phyloP scores from a whole-genome alignment of 2,113 vertebrate genomes.

The Phasianus colchicus region DNA sequence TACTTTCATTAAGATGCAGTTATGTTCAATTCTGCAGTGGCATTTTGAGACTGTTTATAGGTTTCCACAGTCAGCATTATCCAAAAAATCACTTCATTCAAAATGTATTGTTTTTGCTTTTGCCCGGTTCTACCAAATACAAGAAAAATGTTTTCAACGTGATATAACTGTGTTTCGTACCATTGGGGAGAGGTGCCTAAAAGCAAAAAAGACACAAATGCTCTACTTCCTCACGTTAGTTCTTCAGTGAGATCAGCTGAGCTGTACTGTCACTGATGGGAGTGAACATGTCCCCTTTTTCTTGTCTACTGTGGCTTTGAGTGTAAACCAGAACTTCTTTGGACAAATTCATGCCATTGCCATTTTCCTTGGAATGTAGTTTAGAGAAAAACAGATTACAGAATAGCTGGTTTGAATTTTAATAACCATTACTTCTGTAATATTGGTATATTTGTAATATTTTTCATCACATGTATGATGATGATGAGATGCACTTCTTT shows the following conservation, averaged over 20 bases:
- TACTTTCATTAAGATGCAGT: not conserved
- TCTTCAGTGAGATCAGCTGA: not conserved
- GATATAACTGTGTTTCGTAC: not conserved
- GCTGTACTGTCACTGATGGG: not conserved
- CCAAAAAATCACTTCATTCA: not conserved
- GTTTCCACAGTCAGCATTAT: not conserved
- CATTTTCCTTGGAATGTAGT: not conserved
- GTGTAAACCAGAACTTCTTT: not conserved
- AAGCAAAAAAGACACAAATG: not conserved
- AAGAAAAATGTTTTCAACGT: not conserved
- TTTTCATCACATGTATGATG: slow-evolving; percentile 36
- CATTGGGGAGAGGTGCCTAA: not conserved
- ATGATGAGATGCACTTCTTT: slow-evolving; percentile 27
- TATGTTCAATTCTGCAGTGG: not conserved
- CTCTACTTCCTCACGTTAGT: not conserved
- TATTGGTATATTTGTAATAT: no score
- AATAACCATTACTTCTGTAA: not conserved
- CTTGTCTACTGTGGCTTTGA: not conserved
- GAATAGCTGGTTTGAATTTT: slow-evolving; percentile 27
- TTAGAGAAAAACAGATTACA: not conserved
- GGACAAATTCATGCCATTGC: not conserved
- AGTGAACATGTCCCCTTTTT: not conserved
- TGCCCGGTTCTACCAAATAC: not conserved
- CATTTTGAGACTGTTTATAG: not conserved
- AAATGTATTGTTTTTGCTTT: not conserved